Percentiles rank a stretch among this genome's conserved stretches.
Evolutionary conservation across 2,797 vertebrate genomes (phyloP).

Genomic region (Pogonophryne albipinna): DNA sequence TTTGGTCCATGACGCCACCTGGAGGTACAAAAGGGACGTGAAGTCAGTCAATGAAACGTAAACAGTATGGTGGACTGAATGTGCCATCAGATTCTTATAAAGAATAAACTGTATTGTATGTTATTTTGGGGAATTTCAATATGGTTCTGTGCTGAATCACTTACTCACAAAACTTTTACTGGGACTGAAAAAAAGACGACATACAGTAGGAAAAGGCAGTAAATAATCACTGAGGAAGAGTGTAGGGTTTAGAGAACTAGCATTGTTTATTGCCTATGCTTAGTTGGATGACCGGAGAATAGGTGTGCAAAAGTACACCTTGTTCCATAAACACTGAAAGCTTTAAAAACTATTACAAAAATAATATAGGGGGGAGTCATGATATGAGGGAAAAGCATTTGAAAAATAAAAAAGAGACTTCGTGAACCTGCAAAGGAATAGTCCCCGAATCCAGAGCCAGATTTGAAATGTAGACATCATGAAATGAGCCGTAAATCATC

Average conservation of each 20-base stretch:
- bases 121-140: not conserved
- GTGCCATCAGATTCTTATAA: not conserved
- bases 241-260: not conserved
- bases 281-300: constrained; percentile 11
- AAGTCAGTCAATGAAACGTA: not conserved
- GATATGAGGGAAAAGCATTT: not conserved
- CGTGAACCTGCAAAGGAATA: constrained; percentile 33
- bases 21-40: constrained; percentile 42
- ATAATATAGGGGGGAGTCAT: constrained; percentile 19
- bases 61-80: not conserved
- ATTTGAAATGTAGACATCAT: constrained; percentile 7
- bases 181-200: constrained; percentile 15
- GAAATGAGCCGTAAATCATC: constrained; percentile 38
- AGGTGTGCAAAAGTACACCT: constrained; percentile 17
- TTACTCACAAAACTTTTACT: not conserved
- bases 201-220: constrained; percentile 2
- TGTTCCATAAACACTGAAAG: constrained; percentile 14
- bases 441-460: not conserved
- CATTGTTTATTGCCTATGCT: not conserved
- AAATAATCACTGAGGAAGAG: not conserved
- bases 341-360: constrained; percentile 1
- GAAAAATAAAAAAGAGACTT: constrained; percentile 8
- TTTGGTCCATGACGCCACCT: constrained; percentile 99
- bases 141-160: not conserved
- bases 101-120: not conserved